A percentile compares a stretch with the other conserved stretches of the same genome.
phyloP scores from a whole-genome alignment of 2,113 vertebrate species.

The Ameiurus melas region DNA sequence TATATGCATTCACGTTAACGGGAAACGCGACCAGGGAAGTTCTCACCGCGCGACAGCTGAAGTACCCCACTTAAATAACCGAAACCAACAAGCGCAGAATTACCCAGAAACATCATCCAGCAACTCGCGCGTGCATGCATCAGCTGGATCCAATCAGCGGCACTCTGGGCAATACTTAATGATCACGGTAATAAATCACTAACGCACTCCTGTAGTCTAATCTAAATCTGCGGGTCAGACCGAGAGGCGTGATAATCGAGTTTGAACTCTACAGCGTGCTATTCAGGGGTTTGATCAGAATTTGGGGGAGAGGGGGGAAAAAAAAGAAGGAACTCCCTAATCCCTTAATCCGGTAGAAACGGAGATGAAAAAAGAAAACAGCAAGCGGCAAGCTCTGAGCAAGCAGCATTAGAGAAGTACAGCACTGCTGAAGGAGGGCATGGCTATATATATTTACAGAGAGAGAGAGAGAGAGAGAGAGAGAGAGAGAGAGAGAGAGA shows the following conservation, averaged over 20 bases:
- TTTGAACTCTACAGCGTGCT: neutral
- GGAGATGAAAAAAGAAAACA: conserved; percentile 10
- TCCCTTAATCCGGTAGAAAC: conserved; percentile 36
- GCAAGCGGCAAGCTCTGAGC: conserved; percentile 35
- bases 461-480: too few species aligned
- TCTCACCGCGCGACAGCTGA: neutral
- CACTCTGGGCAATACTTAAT: neutral
- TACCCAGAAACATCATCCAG: neutral
- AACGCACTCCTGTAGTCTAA: neutral
- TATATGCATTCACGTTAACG: neutral
- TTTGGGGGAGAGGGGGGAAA: neutral
- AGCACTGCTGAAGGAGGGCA: conserved; percentile 18
- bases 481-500: neutral
- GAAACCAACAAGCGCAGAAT: neutral
- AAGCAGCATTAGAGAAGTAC: conserved; percentile 35
- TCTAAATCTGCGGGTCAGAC: neutral
- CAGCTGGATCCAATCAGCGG: neutral
- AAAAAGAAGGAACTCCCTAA: conserved; percentile 22
- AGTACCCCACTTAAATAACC: too few species aligned
- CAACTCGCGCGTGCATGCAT: neutral
- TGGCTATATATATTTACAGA: conserved; percentile 12
- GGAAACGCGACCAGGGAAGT: neutral
- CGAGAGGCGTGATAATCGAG: neutral
- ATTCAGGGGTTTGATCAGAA: conserved; percentile 36
- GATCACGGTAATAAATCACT: neutral